Conservation (phyloP, 2,888 invertebrate genomes). For the Oligia strigilis region DNA sequence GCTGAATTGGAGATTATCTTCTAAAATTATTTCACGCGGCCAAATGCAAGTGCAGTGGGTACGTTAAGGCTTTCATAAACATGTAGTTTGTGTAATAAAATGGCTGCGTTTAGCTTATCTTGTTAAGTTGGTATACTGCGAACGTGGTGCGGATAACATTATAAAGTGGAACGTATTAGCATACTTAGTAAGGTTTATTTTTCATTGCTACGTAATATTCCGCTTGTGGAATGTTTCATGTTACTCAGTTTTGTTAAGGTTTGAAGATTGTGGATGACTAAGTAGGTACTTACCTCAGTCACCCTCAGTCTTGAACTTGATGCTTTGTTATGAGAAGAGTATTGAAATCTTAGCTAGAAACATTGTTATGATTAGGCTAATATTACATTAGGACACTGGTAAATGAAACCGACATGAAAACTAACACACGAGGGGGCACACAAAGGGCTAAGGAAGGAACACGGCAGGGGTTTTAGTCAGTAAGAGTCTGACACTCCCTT, state of each 20-base stretch:
- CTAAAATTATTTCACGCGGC: slow-evolving; percentile 71
- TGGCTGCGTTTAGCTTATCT: slow-evolving; percentile 50
- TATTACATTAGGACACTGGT: too few species aligned
- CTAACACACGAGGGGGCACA: too few species aligned
- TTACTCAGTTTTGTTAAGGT: not conserved
- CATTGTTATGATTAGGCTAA: not conserved
- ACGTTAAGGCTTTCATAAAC: slow-evolving; percentile 49
- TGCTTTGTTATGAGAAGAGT: slow-evolving; percentile 1
- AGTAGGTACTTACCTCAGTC: not conserved
- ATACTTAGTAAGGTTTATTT: slow-evolving; percentile 14
- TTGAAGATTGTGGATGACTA: slow-evolving; percentile 4
- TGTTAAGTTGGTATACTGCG: slow-evolving; percentile 10
- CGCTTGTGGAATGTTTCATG: not conserved
- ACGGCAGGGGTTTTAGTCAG: too few species aligned
- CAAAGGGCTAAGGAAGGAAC: too few species aligned
- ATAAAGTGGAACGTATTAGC: slow-evolving; percentile 37
- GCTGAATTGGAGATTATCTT: slow-evolving; percentile 80
- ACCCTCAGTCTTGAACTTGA: slow-evolving; percentile 11
- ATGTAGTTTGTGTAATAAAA: slow-evolving; percentile 47
- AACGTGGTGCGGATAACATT: slow-evolving; percentile 39
- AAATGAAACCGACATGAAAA: not conserved
- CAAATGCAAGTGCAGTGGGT: slow-evolving; percentile 48
- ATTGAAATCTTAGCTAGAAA: not conserved
- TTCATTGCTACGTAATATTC: not conserved
- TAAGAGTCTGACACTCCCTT: too few species aligned